Base-by-base conservation (phyloP, 2,797 vertebrate genomes). In the Phataginus tetradactyla region DNA sequence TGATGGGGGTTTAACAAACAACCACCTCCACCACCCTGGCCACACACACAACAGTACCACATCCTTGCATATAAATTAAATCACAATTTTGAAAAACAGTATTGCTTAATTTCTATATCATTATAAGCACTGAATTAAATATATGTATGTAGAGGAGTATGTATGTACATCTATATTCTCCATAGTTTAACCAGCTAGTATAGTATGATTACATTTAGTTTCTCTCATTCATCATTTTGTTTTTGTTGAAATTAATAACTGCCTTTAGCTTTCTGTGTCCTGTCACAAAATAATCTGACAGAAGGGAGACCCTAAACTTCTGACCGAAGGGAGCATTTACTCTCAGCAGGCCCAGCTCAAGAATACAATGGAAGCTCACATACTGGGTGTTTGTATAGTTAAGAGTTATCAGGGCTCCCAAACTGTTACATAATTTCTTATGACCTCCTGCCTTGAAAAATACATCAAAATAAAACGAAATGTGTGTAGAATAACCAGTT, bases 191-290 rank as follows among this genome's bases (percentile, higher is more conserved):
- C 17, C 29, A 79, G 71, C 8, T 89, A 39, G 27, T 63, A 53
- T n/a, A 20, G 1, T 55, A 29, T 79, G 21, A 92, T 61, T 84
- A 1, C 11, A 29, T 72, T 34, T 92, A 53, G 61, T 63, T 94
- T 91, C 6, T 91, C 6, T 94, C 27, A 45, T 4, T 59, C 42
- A 20, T 59, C 13, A 63, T 86, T 86, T 81, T 55, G 20, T 77
- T 89, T 86, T 77, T 68, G 21, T 23, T 87, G 4, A 12, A 63
- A 81, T 69, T 78, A 51, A 37, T 78, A 74, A 80, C 45, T 92
- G 15, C 59, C 34, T 90, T 63, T 92, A 86, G 42, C 17, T 95
- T 49, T 87, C 27, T 49, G 4, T 34, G 10, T 74, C 23, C 37
- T 63, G 25, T 55, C 32, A 61, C 55, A 74, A 32, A 77, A 29